Base-by-base conservation (phyloP, 2,888 invertebrate species). In the Fragum sueziense region DNA sequence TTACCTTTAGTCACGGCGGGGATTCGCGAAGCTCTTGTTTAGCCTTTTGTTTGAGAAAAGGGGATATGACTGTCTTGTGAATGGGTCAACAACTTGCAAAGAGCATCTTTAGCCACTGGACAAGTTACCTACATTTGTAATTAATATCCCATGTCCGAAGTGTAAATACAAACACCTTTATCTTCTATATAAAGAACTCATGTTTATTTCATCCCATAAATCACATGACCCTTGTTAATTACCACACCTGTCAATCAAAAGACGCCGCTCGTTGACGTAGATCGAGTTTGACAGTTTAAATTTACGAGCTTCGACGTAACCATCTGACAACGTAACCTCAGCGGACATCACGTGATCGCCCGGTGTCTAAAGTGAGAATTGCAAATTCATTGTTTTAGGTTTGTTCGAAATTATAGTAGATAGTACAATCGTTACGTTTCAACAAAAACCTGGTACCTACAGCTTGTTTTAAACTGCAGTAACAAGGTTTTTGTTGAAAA, bases 191-290 rank as follows among this genome's bases (percentile, higher is more conserved):
- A 62, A 62, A 76, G 70, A 31, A 68, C 22, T 54, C 76, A 67
- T 54, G 57, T 73, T 54, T 51, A 61, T 69, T 65, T 51, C 73
- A 47, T 59, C 31, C 27, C 65, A 57, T 81, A 74, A 77, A 77
- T 81, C 76, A 71, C 61, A 77, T 74, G 77, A 77, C 80, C 70
- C 61, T 61, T 17, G 27, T 68, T 76, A 71, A 79, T 71, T 68
- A 70, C 71, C 34, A n/a, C n/a, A 59, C 4, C 33, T 79, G 79
- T 79, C 79, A 79, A 79, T 79, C 79, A 79, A 75, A n/a, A 59
- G 27, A 47, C 37, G 37, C 75, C 52, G 47, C 57, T 75, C 33
- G 41, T 70, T 80, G 76, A 80, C 75, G 65, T 65, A 41, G 27
- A 57, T 22, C 69, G 61, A 47, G 59, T 61, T 68, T 76, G 79